Evolutionary conservation across 2,113 vertebrate genomes (phyloP).

Genomic region (Symphodus melops): DNA sequence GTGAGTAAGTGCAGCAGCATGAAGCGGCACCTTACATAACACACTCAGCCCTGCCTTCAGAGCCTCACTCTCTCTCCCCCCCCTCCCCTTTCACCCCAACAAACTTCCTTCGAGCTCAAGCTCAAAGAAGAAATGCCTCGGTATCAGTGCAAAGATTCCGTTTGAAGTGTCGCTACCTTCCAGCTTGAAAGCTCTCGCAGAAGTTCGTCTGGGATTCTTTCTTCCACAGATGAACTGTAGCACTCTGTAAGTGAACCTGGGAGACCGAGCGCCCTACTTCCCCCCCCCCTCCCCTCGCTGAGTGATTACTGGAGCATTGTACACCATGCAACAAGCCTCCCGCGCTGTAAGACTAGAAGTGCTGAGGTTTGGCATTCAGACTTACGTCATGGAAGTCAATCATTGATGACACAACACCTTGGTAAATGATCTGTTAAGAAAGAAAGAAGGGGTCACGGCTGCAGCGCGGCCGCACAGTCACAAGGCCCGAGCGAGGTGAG

Average conservation of each 20-base stretch:
- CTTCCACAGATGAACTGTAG: conserved; percentile 1
- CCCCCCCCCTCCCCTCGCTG: conserved; percentile 1
- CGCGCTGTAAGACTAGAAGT: conserved; percentile 62
- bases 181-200: neutral
- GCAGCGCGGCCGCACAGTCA: conserved; percentile 12
- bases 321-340: conserved; percentile 11
- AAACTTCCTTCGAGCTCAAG: conserved; percentile 41
- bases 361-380: conserved; percentile 18
- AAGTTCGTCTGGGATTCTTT: neutral
- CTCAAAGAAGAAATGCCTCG: conserved; percentile 1
- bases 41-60: conserved; percentile 7
- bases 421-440: conserved; percentile 62
- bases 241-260: conserved; percentile 27
- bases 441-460: conserved; percentile 43
- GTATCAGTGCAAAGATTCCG: neutral
- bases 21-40: conserved; percentile 27
- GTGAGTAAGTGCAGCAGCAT: conserved; percentile 16
- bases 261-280: conserved; percentile 51
- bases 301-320: conserved; percentile 52
- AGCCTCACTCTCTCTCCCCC: neutral
- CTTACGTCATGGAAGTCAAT: conserved; percentile 72
- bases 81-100: conserved; percentile 18
- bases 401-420: conserved; percentile 66
- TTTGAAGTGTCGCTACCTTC: neutral
- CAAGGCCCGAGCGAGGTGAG: conserved; percentile 16